Evolutionary conservation across 92 coral and sea anemone genomes (phyloP).

Genomic region (Actinernus sp.): DNA sequence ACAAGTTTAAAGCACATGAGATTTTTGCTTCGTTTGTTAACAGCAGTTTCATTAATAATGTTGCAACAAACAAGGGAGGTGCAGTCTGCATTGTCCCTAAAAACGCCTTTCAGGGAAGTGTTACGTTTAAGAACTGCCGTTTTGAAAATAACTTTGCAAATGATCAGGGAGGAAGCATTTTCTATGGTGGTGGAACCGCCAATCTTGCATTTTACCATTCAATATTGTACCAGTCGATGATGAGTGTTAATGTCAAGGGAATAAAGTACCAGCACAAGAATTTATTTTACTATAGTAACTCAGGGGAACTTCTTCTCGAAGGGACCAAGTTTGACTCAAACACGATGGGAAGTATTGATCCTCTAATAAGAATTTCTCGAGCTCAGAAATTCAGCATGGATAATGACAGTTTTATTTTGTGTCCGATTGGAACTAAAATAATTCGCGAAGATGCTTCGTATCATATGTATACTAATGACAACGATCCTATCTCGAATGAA

Average conservation of each 20-base stretch:
- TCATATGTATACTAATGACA: neutral
- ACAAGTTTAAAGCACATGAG: neutral
- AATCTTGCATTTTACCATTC: neutral
- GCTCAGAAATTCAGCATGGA: neutral
- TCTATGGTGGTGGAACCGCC: neutral
- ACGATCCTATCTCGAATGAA: no score
- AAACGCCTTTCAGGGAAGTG: neutral
- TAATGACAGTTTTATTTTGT: neutral
- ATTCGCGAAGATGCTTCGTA: neutral
- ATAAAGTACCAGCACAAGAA: neutral
- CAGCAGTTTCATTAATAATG: neutral
- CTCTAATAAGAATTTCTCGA: neutral
- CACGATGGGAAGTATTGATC: neutral
- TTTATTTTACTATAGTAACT: neutral
- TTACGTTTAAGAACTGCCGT: neutral
- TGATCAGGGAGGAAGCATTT: neutral
- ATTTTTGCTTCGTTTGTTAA: neutral
- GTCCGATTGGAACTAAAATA: neutral
- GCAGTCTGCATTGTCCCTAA: neutral
- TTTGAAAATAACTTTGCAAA: neutral
- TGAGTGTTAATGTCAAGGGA: neutral
- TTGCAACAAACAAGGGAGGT: neutral
- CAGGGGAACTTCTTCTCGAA: neutral
- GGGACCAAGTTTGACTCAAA: neutral
- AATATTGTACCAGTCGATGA: neutral